Percentiles rank a stretch among this genome's conserved stretches.
These are phyloP conservation scores for Cyprinus carpio DNA, from an alignment of 2,113 vertebrate genomes.

Conservation along the genomic window DNA sequence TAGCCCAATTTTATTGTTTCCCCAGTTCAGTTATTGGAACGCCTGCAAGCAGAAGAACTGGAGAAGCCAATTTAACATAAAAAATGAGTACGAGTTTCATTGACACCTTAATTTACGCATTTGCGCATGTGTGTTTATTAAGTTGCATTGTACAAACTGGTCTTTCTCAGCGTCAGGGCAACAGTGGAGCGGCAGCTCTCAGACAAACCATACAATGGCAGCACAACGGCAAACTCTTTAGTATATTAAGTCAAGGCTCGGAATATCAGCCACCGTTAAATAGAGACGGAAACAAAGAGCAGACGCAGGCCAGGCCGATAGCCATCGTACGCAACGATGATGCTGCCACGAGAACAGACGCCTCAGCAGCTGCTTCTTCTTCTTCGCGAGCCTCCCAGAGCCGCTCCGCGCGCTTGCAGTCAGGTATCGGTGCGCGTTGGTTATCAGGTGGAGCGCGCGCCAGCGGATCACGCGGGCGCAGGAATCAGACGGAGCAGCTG, in stretches of 20 bases:
- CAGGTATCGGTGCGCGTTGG: constrained; percentile 47
- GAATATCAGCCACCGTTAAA: constrained; percentile 85
- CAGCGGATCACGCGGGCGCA: constrained; percentile 59
- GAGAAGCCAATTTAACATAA: constrained; percentile 8
- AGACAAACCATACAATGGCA: constrained; percentile 89
- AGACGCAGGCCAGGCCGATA: constrained; percentile 68
- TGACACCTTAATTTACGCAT: constrained; percentile 69
- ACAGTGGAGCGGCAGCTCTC: constrained; percentile 71
- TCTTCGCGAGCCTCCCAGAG: constrained; percentile 46
- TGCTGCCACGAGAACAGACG: constrained; percentile 47
- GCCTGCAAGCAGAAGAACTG: background rate
- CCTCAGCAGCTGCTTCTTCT: constrained; percentile 37
- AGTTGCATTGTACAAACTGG: constrained; percentile 73
- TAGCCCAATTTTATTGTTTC: background rate
- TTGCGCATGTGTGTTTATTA: constrained; percentile 75
- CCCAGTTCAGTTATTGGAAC: constrained; percentile 2
- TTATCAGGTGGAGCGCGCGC: constrained; percentile 63
- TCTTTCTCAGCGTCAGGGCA: constrained; percentile 71
- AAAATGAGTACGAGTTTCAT: constrained; percentile 60
- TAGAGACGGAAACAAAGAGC: constrained; percentile 68
- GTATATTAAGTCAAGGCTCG: constrained; percentile 87
- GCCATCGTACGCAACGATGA: constrained; percentile 72
- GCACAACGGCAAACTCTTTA: constrained; percentile 91
- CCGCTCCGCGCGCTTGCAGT: constrained; percentile 23
- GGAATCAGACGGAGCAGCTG: constrained; percentile 57